Evolutionary conservation across 2,797 vertebrate species (phyloP), one percentile per base, ranked within the genome.

Genomic region (Silurus lanzhouensis): DNA sequence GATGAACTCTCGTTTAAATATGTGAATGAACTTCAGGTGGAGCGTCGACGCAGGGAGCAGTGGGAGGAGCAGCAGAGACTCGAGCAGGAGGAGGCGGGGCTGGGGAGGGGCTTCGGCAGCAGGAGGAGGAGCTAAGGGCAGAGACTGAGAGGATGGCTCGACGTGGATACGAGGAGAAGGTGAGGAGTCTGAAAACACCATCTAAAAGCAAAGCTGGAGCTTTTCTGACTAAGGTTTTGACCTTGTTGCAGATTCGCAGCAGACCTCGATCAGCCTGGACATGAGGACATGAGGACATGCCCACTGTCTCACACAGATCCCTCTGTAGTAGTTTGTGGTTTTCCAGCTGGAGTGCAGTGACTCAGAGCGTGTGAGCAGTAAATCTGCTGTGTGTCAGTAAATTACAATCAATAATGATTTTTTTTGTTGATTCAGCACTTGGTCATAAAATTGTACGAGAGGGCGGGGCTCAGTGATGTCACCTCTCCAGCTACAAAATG

Each of bases 241-340:
- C 22, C 46, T 75, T 22, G 31, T 85, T 68, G 89, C 92, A 99
- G 97, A 89, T 93, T 89, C 88, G 88, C 66, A 92, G 95, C 90
- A 95, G 94, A 88, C 96, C 96, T 55, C 95, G 91, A 90, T 91
- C 96, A 83, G 97, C 96, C 0, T 98, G 97, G 97, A 96, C 95
- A 20, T 90, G 84, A 89, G 46, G 55, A 10, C 7, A 27, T 1
- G 19, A 46, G 60, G 77, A 80, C 61, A 66, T n/a, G 14, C n/a
- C 61, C 60, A 15, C 60, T 38, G 38, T 46, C 31, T 31, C 52
- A 13, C 52, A 9, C 57, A 0, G 20, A 7, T 0, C 17, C 17
- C 31, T 10, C 14, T 20, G 14, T 13, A 8, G n/a, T 52, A 25
- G 61, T 27, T 52, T 48, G 61, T 80, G 77, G 22, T 48, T 80